Evolutionary conservation across 2,888 invertebrate species (phyloP), one percentile per base, ranked within the genome.

Genomic region (Oligia fasciuncula): DNA sequence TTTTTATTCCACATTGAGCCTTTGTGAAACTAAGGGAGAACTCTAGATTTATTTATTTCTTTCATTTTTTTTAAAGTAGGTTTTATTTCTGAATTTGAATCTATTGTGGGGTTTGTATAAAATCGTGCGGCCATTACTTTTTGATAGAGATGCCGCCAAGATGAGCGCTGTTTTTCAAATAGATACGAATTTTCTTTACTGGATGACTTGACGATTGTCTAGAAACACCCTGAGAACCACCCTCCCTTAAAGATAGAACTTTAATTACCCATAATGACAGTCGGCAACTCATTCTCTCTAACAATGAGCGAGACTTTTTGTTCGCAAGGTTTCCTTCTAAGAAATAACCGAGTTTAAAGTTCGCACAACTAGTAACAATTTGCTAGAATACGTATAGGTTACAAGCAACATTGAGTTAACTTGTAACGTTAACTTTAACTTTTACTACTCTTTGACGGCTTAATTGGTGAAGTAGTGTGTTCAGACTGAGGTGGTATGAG

Each of bases 301-400:
- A 68, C 78, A 62, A 67, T 57, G 35, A 65, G 60, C n/a, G 17
- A 75, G 62, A 79, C 40, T 73, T 76, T 79, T 73, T 71, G 67
- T 51, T 86, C 49, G 19, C 29, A 11, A 51, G 49, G 46, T 70
- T 71, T 79, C 29, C 79, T 79, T 46, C 65, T 74, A 79, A 74
- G 76, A 86, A 85, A 68, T 80, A 84, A 79, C 70, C 9, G 19
- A 80, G 71, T 80, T 86, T 65, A 70, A 79, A 85, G 73, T 85
- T 85, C 35, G n/a, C 63, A 69, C 35, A 40, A 62, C 60, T 57
- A 66, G 70, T 73, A 54, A 68, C 65, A 86, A 40, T 73, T 79
- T 35, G 46, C 60, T 46, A 2, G 54, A 49, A 60, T 51, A 63
- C 69, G 46, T 76, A 43, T 43, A 62, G 40, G 70, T 73, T 79